A percentile compares a stretch with the other conserved stretches of the same genome.
Conservation (phyloP, 2,797 vertebrate species). For the Anableps anableps region DNA sequence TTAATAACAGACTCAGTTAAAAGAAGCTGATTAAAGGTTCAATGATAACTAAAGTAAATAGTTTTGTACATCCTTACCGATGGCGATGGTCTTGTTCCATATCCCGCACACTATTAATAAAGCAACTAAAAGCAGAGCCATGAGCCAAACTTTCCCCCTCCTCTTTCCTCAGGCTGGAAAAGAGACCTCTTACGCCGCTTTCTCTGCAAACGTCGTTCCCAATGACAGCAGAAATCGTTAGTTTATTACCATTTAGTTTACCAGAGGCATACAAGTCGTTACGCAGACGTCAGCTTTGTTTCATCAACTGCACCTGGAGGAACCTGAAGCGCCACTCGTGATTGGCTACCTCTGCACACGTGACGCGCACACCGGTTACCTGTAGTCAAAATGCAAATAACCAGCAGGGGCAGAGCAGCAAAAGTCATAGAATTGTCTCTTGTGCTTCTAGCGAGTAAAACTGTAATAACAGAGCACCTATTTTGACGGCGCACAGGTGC, state of each 20-base stretch:
- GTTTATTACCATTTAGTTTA: constrained; percentile 19
- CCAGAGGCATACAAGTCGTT: neutral
- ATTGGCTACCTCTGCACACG: constrained; percentile 62
- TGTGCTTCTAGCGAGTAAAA: neutral
- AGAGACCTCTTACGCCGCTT: constrained; percentile 20
- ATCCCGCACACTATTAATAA: constrained; percentile 45
- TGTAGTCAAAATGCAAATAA: neutral
- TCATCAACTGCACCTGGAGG: constrained; percentile 52
- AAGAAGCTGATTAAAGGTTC: neutral
- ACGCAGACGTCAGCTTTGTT: constrained; percentile 12
- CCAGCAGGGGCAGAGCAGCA: neutral
- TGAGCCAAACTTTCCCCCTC: constrained; percentile 34
- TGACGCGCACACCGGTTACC: constrained; percentile 38
- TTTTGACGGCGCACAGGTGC: neutral
- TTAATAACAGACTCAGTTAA: neutral
- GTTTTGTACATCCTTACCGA: constrained; percentile 55
- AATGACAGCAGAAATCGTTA: rapidly evolving
- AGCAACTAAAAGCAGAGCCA: constrained; percentile 53
- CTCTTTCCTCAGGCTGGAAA: constrained; percentile 16
- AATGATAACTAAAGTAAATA: neutral
- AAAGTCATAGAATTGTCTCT: neutral
- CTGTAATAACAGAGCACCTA: neutral
- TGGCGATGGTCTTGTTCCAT: constrained; percentile 37
- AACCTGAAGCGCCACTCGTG: constrained; percentile 16
- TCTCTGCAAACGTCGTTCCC: constrained; percentile 26